Conservation (phyloP, 2,113 vertebrate genomes). For the Oncorhynchus clarkii region DNA sequence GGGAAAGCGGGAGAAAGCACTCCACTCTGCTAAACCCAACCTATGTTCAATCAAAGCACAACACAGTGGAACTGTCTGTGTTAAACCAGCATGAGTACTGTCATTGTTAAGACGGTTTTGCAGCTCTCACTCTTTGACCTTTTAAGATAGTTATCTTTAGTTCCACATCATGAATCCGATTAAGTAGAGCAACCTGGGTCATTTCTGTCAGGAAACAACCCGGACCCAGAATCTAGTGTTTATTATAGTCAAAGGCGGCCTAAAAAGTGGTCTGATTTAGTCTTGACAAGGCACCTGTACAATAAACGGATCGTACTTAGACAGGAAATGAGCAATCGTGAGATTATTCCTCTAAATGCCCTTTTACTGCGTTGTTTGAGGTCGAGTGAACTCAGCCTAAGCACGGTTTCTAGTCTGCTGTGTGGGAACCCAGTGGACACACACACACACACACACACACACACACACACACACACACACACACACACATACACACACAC, state of each 20-base stretch:
- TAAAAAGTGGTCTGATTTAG: not conserved
- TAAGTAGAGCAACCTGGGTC: slow-evolving; percentile 14
- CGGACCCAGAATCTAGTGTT: slow-evolving; percentile 9
- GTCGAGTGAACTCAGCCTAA: slow-evolving; percentile 4
- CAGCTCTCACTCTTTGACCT: not conserved
- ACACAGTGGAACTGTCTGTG: not conserved
- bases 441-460: slow-evolving; percentile 8
- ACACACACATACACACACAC: not conserved
- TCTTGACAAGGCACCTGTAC: slow-evolving; percentile 24
- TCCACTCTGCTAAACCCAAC: not conserved
- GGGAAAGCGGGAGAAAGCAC: not conserved
- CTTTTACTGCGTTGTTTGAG: slow-evolving; percentile 8
- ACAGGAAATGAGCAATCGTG: slow-evolving; percentile 44
- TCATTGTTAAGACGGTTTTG: not conserved
- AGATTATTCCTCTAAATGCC: not conserved
- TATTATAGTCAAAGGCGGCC: not conserved
- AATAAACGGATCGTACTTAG: slow-evolving; percentile 22
- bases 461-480: slow-evolving; percentile 6
- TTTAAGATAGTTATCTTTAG: not conserved
- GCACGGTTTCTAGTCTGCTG: not conserved
- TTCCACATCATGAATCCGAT: not conserved
- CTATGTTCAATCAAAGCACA: not conserved
- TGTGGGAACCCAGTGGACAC: not conserved
- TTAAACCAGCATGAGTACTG: not conserved
- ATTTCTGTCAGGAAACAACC: slow-evolving; percentile 23